These are phyloP conservation scores for Furcula furcula DNA, from an alignment of 2,888 invertebrate genomes.

Conservation along the genomic window DNA sequence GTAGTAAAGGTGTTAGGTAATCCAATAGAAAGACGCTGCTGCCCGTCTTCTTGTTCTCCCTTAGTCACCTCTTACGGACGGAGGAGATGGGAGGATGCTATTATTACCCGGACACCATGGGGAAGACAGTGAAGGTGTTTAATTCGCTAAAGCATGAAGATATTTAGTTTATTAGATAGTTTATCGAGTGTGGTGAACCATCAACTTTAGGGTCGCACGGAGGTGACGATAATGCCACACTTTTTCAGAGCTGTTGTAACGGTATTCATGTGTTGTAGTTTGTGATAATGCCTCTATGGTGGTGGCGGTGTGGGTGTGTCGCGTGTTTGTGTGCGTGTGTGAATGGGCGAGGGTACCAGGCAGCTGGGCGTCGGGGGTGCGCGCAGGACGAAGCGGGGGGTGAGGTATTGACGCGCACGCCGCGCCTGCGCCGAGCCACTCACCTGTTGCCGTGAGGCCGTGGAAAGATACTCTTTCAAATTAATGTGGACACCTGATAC, in stretches of 20 bases:
- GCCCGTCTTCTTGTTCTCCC: too few relatives aligned
- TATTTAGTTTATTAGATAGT: constrained; percentile 13
- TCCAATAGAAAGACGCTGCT: too few relatives aligned
- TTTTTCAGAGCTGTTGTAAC: constrained; percentile 21
- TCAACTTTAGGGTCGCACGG: constrained; percentile 9
- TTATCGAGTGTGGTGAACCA: constrained; percentile 20
- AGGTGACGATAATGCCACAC: constrained; percentile 18
- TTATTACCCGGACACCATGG: too few relatives aligned
- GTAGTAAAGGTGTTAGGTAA: too few relatives aligned
- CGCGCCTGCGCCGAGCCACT: constrained; percentile 67
- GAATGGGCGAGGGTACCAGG: constrained; percentile 63
- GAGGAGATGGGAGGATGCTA: too few relatives aligned
- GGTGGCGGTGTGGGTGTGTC: constrained; percentile 38
- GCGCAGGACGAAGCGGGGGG: constrained; percentile 39
- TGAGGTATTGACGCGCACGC: constrained; percentile 72
- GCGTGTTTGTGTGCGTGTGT: constrained; percentile 65
- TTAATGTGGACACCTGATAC: constrained; percentile 75
- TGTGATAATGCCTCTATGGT: constrained; percentile 15
- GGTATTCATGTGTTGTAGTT: constrained; percentile 26
- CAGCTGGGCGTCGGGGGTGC: constrained; percentile 35
- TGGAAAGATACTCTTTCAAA: constrained; percentile 78
- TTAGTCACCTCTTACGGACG: too few relatives aligned
- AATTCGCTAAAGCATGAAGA: constrained; percentile 18
- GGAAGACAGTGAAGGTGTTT: too few relatives aligned
- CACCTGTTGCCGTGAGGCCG: constrained; percentile 78